Base-by-base conservation (phyloP, 1,140 invertebrate genomes). In the Helicoverpa armigera region DNA sequence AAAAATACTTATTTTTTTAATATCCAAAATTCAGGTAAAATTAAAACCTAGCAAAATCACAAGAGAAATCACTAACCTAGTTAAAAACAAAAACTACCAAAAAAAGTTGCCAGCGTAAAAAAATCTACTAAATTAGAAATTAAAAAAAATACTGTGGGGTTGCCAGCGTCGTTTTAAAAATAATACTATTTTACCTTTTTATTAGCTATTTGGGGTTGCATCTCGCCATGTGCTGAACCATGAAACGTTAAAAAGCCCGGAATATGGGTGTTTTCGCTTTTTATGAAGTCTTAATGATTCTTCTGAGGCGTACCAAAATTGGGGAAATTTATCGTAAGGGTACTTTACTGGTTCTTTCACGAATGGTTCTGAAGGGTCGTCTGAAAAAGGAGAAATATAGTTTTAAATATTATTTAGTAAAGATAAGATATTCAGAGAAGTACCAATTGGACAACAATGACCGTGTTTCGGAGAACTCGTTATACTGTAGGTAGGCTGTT, bases 281-380 rank as follows among this genome's bases (percentile, higher is more conserved):
- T 94, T 94, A 74, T 94, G 93, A 0, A 94, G 87, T 0, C 92
- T 77, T 0, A 94, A 82, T 0, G 92, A 94, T 18, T 94, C 93
- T 54, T 94, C 93, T 0, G 91, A 92, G 0, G 93, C 93, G 69
- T 94, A 94, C 92, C 92, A 94, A 80, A 89, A 94, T 69, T 94
- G 93, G 0, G 93, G 93, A 82, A 74, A 92, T n/a, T 90, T 92
- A 76, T 94, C 90, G 80, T 90, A 94, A 0, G 91, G 88, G 43
- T 91, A 94, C 50, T 88, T 93, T 4, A 84, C 81, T 0, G 91
- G 86, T 63, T 94, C 93, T 73, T 92, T 93, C 9, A 89, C 88
- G 82, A 91, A 93, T 0, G 91, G 88, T 63, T 90, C 90, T 3
- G 84, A 83, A 0, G 87, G 79, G 53, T 92, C 90, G 3, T 48